Evolutionary conservation across 2,888 invertebrate genomes (phyloP).

Genomic region (Synanthedon andrenaeformis): DNA sequence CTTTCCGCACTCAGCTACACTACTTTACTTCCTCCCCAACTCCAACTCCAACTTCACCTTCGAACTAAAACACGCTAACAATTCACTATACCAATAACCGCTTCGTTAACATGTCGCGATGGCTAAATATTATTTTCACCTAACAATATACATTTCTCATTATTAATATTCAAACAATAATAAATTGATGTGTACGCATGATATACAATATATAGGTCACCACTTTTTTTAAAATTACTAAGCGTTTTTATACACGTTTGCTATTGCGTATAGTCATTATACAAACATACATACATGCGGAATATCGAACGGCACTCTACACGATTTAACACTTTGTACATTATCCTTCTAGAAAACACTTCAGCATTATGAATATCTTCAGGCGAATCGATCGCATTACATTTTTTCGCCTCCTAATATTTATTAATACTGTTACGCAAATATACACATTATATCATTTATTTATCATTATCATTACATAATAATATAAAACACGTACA

Average conservation of each 20-base stretch:
- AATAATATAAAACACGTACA: not conserved
- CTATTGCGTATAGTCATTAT: not conserved
- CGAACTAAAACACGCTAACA: conserved; percentile 47
- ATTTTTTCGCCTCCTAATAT: no score
- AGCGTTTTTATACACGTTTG: no score
- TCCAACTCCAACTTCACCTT: conserved; percentile 6
- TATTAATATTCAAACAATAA: conserved; percentile 39
- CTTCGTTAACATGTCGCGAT: conserved; percentile 23
- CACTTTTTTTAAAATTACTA: not conserved
- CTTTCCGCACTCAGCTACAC: conserved; percentile 6
- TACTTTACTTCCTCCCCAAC: not conserved
- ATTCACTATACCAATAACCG: conserved; percentile 50
- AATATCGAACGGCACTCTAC: conserved; percentile 4
- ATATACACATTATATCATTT: not conserved
- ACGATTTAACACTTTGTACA: conserved; percentile 1
- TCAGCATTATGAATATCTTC: not conserved
- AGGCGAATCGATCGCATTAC: not conserved
- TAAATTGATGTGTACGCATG: conserved; percentile 55
- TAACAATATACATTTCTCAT: conserved; percentile 28
- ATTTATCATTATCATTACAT: not conserved
- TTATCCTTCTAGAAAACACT: not conserved
- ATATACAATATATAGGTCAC: conserved; percentile 22
- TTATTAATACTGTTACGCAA: conserved; percentile 47
- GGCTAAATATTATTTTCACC: conserved; percentile 31
- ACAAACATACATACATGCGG: conserved; percentile 7